Evolutionary conservation across 2,888 invertebrate genomes (phyloP).

Genomic region (Microplitis manilae): DNA sequence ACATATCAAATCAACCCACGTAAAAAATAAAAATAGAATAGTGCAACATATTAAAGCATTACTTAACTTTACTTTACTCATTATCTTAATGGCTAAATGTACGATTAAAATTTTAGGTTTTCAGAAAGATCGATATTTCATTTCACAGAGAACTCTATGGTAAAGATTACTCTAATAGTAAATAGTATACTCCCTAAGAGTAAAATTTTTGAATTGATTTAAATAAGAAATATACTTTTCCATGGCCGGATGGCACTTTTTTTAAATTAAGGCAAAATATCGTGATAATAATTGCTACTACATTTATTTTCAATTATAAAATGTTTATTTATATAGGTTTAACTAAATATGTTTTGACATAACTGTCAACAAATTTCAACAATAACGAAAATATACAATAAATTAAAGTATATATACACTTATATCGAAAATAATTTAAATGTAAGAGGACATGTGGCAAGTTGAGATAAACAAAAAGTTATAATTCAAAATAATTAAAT

Average conservation of each 20-base stretch:
- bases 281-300: not conserved
- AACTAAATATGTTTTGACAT: conserved; percentile 63
- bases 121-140: not conserved
- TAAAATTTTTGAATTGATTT: too few species aligned
- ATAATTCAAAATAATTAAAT: not conserved
- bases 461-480: conserved; percentile 50
- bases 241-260: too few species aligned
- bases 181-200: too few species aligned
- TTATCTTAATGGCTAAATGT: not conserved
- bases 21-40: not conserved
- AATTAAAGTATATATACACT: conserved; percentile 60
- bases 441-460: conserved; percentile 47
- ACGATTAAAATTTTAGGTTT: not conserved
- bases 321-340: conserved; percentile 68
- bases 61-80: not conserved
- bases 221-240: too few species aligned
- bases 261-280: not conserved
- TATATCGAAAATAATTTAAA: not conserved
- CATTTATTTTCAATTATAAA: conserved; percentile 61
- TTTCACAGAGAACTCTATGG: too few species aligned
- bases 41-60: not conserved
- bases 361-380: conserved; percentile 60
- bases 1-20: conserved; percentile 34
- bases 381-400: conserved; percentile 56
- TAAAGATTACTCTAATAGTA: too few species aligned